Evolutionary conservation across 2,797 vertebrate genomes (phyloP).

Genomic region (Atherinosoma microstoma): DNA sequence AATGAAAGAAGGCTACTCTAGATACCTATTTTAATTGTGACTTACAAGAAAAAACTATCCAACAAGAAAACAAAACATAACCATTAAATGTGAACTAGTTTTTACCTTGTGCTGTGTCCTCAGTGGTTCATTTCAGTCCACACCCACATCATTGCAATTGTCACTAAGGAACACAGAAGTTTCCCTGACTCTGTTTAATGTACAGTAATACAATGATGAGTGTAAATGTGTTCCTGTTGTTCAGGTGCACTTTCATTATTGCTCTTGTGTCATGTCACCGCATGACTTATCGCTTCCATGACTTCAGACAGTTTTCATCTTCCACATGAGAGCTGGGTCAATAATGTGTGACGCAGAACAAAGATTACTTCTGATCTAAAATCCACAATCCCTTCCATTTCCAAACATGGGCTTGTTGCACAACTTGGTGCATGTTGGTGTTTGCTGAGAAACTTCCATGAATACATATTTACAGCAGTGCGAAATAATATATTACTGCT

Average conservation of each 20-base stretch:
- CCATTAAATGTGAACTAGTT: background rate
- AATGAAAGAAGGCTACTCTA: background rate
- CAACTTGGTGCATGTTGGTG: background rate
- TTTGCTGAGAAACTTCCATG: background rate
- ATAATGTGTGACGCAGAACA: background rate
- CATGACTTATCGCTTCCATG: background rate
- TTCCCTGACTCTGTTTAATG: background rate
- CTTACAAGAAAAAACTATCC: background rate
- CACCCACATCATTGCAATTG: background rate
- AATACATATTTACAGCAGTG: background rate
- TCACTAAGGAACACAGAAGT: background rate
- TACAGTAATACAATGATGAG: background rate
- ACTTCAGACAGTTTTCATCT: background rate
- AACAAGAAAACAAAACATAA: background rate
- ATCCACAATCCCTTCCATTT: background rate
- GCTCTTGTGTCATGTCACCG: background rate
- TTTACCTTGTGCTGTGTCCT: background rate
- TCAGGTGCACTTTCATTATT: background rate
- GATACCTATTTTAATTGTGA: background rate
- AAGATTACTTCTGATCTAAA: background rate
- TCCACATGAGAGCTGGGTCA: background rate
- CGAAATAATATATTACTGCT: background rate
- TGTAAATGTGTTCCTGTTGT: background rate
- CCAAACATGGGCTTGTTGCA: background rate
- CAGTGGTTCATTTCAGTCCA: background rate